Evolutionary conservation across 2,888 invertebrate genomes (phyloP).

Genomic region (Dasysyrphus tricinctus): DNA sequence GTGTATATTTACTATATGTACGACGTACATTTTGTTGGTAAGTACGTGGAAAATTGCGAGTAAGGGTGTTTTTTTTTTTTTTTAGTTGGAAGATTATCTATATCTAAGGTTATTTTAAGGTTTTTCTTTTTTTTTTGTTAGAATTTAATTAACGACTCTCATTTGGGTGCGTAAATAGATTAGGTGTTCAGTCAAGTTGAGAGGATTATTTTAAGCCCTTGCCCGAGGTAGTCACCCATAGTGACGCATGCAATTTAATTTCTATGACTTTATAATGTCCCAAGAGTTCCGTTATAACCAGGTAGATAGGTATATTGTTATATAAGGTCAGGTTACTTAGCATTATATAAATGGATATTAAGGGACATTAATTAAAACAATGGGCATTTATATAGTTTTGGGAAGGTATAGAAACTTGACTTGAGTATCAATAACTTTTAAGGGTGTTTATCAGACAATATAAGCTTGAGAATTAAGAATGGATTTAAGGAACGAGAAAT

Average conservation of each 20-base stretch:
- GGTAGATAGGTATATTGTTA: not conserved
- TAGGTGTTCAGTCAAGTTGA: conserved; percentile 40
- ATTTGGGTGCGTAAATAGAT: conserved; percentile 44
- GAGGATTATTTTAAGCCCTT: conserved; percentile 39
- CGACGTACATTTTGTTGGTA: not conserved
- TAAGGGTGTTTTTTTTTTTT: not conserved
- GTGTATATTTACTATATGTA: not conserved
- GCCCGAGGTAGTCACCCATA: conserved; percentile 4
- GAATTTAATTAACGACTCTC: conserved; percentile 48
- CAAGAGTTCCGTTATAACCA: not conserved
- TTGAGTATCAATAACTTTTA: not conserved
- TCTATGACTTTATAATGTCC: conserved; percentile 32
- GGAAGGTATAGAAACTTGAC: not conserved
- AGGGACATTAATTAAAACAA: not conserved
- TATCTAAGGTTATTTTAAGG: conserved; percentile 1
- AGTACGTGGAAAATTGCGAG: not conserved
- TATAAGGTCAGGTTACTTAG: conserved; percentile 20
- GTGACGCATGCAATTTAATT: conserved; percentile 44
- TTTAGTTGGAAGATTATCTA: conserved; percentile 26
- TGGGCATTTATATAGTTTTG: not conserved
- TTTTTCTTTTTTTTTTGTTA: not conserved
- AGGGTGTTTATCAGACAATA: not conserved
- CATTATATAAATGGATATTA: not conserved
- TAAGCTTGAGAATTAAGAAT: not conserved
- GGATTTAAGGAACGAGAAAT: no score